A percentile compares a stretch with the other conserved stretches of the same genome.
Conservation (phyloP, 2,888 invertebrate species). For the Leucophenga montana region DNA sequence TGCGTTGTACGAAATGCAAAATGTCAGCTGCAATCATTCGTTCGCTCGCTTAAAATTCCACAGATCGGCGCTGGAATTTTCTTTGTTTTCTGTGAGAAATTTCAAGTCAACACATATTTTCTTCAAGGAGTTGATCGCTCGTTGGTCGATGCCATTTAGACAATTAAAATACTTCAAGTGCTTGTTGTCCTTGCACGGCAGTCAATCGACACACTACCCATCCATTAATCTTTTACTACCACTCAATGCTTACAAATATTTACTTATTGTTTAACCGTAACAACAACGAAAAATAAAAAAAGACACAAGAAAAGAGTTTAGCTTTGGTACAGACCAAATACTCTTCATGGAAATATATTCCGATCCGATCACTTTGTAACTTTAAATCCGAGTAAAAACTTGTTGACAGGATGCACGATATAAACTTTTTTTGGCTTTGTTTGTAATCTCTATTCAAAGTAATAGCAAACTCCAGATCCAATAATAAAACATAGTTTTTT, state of each 20-base stretch:
- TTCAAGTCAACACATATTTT: constrained; percentile 57
- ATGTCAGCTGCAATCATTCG: constrained; percentile 61
- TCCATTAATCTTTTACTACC: constrained; percentile 55
- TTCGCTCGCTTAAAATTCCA: constrained; percentile 61
- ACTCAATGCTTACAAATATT: constrained; percentile 21
- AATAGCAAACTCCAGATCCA: too few relatives aligned
- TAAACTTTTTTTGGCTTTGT: too few relatives aligned
- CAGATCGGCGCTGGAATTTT: constrained; percentile 62
- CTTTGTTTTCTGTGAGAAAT: constrained; percentile 69
- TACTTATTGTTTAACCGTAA: constrained; percentile 44
- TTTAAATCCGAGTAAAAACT: too few relatives aligned
- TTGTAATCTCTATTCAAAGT: too few relatives aligned
- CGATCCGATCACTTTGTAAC: too few relatives aligned
- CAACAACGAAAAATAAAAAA: constrained; percentile 24
- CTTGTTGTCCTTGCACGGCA: constrained; percentile 56
- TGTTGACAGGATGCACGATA: too few relatives aligned
- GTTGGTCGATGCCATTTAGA: constrained; percentile 58
- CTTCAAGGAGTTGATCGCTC: constrained; percentile 50
- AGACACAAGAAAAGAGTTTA: background rate
- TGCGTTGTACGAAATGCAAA: constrained; percentile 70
- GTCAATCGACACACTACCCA: constrained; percentile 49
- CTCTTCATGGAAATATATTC: too few relatives aligned
- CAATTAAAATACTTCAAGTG: constrained; percentile 69
- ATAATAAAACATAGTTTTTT: too few relatives aligned
- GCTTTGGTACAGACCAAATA: background rate